These are phyloP conservation scores for Heptranchias perlo DNA, from an alignment of 2,113 vertebrate genomes.

Conservation along the genomic window DNA sequence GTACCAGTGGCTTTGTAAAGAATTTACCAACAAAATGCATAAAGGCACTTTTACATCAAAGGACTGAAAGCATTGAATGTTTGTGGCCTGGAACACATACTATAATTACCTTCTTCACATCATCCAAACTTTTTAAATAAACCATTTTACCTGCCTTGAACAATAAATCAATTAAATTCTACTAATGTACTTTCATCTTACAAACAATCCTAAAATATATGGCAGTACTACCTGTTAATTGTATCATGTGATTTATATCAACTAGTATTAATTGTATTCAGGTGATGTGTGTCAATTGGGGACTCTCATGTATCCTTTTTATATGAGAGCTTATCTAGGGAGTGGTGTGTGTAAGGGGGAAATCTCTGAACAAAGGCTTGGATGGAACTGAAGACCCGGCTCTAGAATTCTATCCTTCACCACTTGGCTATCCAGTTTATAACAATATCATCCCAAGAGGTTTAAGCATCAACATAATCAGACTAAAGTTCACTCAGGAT, in stretches of 20 bases:
- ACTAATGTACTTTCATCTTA: not conserved
- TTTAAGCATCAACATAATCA: not conserved
- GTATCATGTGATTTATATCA: too few species aligned
- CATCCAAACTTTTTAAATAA: not conserved
- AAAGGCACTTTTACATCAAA: not conserved
- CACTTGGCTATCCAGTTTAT: too few species aligned
- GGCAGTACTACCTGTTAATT: too few species aligned
- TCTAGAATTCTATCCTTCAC: too few species aligned
- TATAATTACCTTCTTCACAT: not conserved
- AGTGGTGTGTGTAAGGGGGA: too few species aligned
- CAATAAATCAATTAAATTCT: conserved; percentile 21
- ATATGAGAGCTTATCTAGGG: too few species aligned
- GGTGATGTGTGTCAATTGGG: too few species aligned
- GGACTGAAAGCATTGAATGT: not conserved
- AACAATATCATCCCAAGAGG: not conserved
- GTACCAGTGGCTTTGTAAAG: not conserved
- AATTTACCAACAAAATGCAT: not conserved
- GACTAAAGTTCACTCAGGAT: not conserved
- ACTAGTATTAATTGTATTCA: too few species aligned
- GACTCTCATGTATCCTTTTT: too few species aligned
- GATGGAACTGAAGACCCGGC: too few species aligned
- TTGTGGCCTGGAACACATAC: not conserved
- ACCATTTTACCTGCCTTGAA: conserved; percentile 2
- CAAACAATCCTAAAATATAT: not conserved
- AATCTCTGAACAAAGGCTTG: too few species aligned